A percentile compares a stretch with the other conserved stretches of the same genome.
phyloP scores from a whole-genome alignment of 2,888 invertebrate species.

The Plebejus anna region DNA sequence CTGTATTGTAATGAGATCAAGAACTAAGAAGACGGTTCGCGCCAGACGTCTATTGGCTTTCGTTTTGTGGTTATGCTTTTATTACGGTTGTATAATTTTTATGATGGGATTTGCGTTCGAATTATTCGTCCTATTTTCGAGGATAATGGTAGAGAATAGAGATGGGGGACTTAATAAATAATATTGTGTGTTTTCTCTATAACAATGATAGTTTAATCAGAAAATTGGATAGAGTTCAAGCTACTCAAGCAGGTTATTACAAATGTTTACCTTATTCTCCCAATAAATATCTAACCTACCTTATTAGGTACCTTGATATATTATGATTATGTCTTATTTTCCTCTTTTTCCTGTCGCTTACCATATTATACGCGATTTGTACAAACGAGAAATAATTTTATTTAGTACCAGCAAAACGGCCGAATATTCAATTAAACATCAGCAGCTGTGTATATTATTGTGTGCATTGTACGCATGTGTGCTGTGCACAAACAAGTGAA shows the following conservation, averaged over 20 bases:
- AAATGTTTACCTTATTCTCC: too few relatives aligned
- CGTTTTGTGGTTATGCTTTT: not conserved
- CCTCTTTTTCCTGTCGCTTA: too few relatives aligned
- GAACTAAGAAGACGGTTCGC: not conserved
- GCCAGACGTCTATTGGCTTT: not conserved
- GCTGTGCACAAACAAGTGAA: not conserved
- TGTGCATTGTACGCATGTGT: not conserved
- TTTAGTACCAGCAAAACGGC: not conserved
- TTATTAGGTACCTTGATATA: too few relatives aligned
- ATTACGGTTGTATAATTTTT: conserved; percentile 2
- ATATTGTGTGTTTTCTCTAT: too few relatives aligned
- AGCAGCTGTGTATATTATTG: not conserved
- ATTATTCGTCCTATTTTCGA: not conserved
- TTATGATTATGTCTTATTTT: too few relatives aligned
- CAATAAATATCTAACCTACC: too few relatives aligned
- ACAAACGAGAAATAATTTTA: not conserved
- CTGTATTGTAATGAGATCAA: conserved; percentile 5
- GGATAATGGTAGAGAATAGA: not conserved
- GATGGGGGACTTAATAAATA: not conserved
- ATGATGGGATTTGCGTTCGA: not conserved
- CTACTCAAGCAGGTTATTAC: too few relatives aligned
- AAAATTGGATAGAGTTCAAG: too few relatives aligned
- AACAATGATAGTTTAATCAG: too few relatives aligned
- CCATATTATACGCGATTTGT: too few relatives aligned
- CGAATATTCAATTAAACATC: not conserved